phyloP scores from a whole-genome alignment of 2,797 vertebrate genomes.

The Hippoglossus hippoglossus region DNA sequence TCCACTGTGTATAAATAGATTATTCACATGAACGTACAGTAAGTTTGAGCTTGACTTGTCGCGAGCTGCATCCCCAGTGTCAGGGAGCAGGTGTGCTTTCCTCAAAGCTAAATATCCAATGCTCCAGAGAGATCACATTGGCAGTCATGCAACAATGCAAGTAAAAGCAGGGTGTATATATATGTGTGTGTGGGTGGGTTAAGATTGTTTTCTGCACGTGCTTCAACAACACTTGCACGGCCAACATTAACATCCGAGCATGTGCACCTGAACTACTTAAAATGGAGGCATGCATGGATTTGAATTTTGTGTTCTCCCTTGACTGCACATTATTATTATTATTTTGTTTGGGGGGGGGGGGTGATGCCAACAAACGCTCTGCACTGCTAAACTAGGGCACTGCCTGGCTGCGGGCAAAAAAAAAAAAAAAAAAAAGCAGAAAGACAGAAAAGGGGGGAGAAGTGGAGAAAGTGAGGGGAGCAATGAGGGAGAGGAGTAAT shows the following conservation, averaged over 20 bases:
- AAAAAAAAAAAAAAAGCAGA: constrained; percentile 32
- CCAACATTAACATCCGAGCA: constrained; percentile 25
- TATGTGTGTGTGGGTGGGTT: constrained; percentile 2
- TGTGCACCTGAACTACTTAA: constrained; percentile 17
- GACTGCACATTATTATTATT: constrained; percentile 38
- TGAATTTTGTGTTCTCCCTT: constrained; percentile 20
- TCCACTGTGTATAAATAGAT: background rate
- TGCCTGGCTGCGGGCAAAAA: constrained; percentile 72
- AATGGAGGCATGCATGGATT: constrained; percentile 8
- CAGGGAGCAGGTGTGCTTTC: constrained; percentile 58
- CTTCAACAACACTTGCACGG: constrained; percentile 12
- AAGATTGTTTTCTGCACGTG: constrained; percentile 16
- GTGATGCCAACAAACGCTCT: constrained; percentile 74
- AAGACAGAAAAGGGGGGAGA: constrained; percentile 18
- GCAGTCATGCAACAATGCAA: constrained; percentile 33
- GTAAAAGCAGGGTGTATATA: constrained; percentile 8
- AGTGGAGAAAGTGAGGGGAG: constrained; percentile 25
- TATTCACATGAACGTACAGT: constrained; percentile 12
- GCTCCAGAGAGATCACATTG: constrained; percentile 39
- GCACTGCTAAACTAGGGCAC: constrained; percentile 78
- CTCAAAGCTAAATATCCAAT: constrained; percentile 38
- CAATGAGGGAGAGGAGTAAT: constrained; percentile 36
- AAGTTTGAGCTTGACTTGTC: background rate
- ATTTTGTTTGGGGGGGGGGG: no score
- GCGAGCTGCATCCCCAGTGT: constrained; percentile 2